Base-by-base conservation (phyloP, 2,888 invertebrate species). In the Onchidella celtica region DNA sequence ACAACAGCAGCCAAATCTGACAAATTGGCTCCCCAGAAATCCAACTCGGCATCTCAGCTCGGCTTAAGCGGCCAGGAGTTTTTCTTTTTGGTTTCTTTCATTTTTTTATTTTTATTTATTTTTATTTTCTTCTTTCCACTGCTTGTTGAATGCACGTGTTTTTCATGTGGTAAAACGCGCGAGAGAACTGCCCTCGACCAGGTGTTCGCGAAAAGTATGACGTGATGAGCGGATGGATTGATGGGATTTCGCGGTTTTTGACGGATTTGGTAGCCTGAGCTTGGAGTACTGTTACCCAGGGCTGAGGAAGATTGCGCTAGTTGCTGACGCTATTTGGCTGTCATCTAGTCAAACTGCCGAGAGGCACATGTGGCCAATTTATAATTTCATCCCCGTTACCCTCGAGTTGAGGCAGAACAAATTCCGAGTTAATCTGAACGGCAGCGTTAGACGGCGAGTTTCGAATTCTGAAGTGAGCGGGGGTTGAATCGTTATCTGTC, bases 221-320 rank as follows among this genome's bases (percentile, higher is more conserved):
- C 61, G 61, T 38, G 73, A 24, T 59, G 61, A 73, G 34, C 65
- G 66, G 34, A 65, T 59, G 66, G 65, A 47, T 34, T 76, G 76
- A 66, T 76, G 76, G 66, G 66, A 36, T 55, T 55, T 66, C 66
- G 32, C 47, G 66, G 34, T 65, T 55, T 76, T 76, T 76, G 76
- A 55, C 55, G 76, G 76, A 76, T 76, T 65, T 57, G 3, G 55
- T 34, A 36, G 38, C 66, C 57, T 2, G 21, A 11, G 34, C 27
- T 1, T 0, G 34, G 76, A 66, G 32, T 76, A 57, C 66, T 65
- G 66, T 76, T 76, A 76, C 76, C 55, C n/a, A n/a, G n/a, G 29
- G 17, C 65, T 27, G 65, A 1, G 32, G 34, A 59, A 36, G 29
- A 24, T 66, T 66, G 76, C 76, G 6, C 21, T 76, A 24, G n/a